phyloP scores from a whole-genome alignment of 2,888 invertebrate species.

The Meiosimyza decipiens region DNA sequence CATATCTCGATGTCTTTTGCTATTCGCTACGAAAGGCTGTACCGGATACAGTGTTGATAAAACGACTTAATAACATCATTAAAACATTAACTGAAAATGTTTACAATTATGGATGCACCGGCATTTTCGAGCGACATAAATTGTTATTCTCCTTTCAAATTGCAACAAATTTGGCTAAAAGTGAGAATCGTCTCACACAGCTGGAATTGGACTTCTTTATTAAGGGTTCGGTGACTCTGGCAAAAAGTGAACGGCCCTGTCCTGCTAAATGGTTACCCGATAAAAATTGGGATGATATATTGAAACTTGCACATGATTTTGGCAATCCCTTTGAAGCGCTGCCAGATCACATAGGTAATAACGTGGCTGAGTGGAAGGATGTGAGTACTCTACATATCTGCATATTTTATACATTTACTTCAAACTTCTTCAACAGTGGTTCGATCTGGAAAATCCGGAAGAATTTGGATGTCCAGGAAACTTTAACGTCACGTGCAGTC shows the following conservation, averaged over 20 bases:
- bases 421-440: slow-evolving; percentile 74
- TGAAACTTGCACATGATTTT: slow-evolving; percentile 79
- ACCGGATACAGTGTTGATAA: slow-evolving; percentile 80
- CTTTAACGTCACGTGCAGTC: slow-evolving; percentile 74
- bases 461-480: slow-evolving; percentile 75
- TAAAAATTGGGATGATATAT: slow-evolving; percentile 85
- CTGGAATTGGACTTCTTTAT: slow-evolving; percentile 89
- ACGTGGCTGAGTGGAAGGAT: slow-evolving; percentile 73
- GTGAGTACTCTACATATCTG: slow-evolving; percentile 65
- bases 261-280: slow-evolving; percentile 80
- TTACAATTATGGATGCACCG: slow-evolving; percentile 91
- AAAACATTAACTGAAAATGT: slow-evolving; percentile 87
- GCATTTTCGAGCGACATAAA: slow-evolving; percentile 92
- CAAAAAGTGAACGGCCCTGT: slow-evolving; percentile 75
- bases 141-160: slow-evolving; percentile 92
- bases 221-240: slow-evolving; percentile 83
- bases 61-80: slow-evolving; percentile 84
- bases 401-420: not conserved
- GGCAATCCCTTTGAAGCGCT: slow-evolving; percentile 74
- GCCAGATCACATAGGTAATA: slow-evolving; percentile 72
- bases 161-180: slow-evolving; percentile 83
- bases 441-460: slow-evolving; percentile 86
- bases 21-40: slow-evolving; percentile 84
- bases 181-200: slow-evolving; percentile 73
- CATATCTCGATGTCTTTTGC: slow-evolving; percentile 87